Evolutionary conservation across 2,113 vertebrate genomes (phyloP).

Genomic region (Heliornis fulica): DNA sequence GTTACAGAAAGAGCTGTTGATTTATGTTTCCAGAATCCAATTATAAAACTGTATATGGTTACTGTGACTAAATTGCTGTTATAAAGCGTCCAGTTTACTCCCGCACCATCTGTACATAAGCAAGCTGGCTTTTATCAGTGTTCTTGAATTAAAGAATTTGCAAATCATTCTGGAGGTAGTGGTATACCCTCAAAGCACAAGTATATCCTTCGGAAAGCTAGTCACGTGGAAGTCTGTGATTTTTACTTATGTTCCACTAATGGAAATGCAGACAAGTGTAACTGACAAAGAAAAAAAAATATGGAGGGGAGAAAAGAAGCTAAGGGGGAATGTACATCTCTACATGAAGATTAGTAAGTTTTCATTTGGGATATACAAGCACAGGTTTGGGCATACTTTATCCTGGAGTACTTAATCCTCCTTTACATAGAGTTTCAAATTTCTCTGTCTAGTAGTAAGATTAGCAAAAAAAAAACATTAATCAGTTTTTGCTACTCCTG

Average conservation of each 20-base stretch:
- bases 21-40: neutral
- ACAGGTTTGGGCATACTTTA: neutral
- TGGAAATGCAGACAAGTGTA: neutral
- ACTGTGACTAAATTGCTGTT: neutral
- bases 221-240: neutral
- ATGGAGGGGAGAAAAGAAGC: no score
- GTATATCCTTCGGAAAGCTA: neutral
- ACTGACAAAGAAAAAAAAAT: neutral
- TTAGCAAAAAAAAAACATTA: neutral
- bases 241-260: neutral
- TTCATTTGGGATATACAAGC: neutral
- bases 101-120: neutral
- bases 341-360: neutral
- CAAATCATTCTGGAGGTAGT: neutral
- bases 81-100: neutral
- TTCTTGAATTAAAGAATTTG: neutral
- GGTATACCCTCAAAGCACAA: neutral
- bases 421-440: neutral
- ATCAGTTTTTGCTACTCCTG: neutral
- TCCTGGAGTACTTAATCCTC: neutral
- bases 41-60: neutral
- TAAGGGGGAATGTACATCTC: neutral
- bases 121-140: neutral
- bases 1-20: neutral
- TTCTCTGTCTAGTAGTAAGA: neutral